Conservation (phyloP, 2,113 vertebrate species). For the Lepisosteus osseus region DNA sequence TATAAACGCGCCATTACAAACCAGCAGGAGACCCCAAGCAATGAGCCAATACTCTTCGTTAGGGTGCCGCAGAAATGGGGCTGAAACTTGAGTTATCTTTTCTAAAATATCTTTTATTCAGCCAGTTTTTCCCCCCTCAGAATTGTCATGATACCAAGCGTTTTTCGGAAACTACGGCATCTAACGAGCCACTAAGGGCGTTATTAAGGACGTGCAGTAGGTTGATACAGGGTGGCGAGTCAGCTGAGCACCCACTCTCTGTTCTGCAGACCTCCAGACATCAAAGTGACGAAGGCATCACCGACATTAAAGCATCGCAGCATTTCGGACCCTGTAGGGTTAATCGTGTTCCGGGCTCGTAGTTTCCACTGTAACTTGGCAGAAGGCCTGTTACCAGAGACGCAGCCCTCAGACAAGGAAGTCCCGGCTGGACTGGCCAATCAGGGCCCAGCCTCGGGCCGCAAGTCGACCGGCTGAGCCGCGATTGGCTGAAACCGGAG, state of each 20-base stretch:
- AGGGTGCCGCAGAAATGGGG: too few species aligned
- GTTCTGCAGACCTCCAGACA: too few species aligned
- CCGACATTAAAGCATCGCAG: neutral
- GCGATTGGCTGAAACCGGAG: conserved; percentile 40
- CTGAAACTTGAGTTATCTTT: neutral
- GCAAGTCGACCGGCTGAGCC: neutral
- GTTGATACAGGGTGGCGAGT: neutral
- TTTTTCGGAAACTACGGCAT: neutral
- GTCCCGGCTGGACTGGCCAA: conserved; percentile 11
- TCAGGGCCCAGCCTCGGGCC: conserved; percentile 31
- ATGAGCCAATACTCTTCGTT: too few species aligned
- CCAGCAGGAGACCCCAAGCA: too few species aligned
- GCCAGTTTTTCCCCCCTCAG: too few species aligned
- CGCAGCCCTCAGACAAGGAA: neutral
- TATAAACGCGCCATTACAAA: too few species aligned
- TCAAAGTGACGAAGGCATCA: neutral
- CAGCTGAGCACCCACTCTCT: neutral
- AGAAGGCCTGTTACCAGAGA: neutral
- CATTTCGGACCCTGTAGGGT: neutral
- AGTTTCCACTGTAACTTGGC: conserved; percentile 7
- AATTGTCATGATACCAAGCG: neutral
- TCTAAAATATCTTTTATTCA: neutral
- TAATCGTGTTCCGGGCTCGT: neutral
- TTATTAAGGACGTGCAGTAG: neutral
- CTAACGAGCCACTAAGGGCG: neutral